phyloP scores from a whole-genome alignment of 2,113 vertebrate genomes.

The Origma solitaria region DNA sequence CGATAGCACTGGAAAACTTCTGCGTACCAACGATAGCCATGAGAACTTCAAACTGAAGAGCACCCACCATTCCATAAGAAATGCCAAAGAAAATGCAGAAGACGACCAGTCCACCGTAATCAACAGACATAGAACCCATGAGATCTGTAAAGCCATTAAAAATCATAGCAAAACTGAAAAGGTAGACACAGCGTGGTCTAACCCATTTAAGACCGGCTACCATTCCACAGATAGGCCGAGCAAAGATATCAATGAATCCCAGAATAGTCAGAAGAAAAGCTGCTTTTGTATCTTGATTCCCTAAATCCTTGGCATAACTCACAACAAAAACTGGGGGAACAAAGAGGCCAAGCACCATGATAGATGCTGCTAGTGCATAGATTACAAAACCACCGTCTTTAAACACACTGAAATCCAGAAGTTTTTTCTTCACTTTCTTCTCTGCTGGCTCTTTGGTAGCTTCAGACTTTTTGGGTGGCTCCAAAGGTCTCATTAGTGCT shows the following conservation, averaged over 20 bases:
- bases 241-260: conserved; percentile 92
- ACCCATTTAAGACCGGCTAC: conserved; percentile 84
- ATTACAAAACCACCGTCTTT: conserved; percentile 85
- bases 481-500: conserved; percentile 88
- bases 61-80: conserved; percentile 97
- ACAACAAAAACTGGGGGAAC: conserved; percentile 94
- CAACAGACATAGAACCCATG: conserved; percentile 78
- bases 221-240: conserved; percentile 85
- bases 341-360: conserved; percentile 95
- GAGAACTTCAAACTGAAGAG: conserved; percentile 96
- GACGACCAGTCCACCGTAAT: conserved; percentile 81
- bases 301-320: conserved; percentile 90
- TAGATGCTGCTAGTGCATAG: conserved; percentile 86
- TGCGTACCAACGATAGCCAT: conserved; percentile 94
- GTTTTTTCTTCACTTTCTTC: conserved; percentile 71
- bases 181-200: conserved; percentile 88
- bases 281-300: conserved; percentile 83
- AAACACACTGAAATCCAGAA: conserved; percentile 90
- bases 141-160: conserved; percentile 92
- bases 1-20: conserved; percentile 93
- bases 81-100: conserved; percentile 96
- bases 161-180: conserved; percentile 92
- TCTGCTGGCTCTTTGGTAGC: not conserved
- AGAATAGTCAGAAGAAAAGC: conserved; percentile 89
- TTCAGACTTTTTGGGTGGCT: conserved; percentile 51